These are phyloP conservation scores for Melieria omissa DNA, from an alignment of 2,888 invertebrate genomes.

Conservation along the genomic window DNA sequence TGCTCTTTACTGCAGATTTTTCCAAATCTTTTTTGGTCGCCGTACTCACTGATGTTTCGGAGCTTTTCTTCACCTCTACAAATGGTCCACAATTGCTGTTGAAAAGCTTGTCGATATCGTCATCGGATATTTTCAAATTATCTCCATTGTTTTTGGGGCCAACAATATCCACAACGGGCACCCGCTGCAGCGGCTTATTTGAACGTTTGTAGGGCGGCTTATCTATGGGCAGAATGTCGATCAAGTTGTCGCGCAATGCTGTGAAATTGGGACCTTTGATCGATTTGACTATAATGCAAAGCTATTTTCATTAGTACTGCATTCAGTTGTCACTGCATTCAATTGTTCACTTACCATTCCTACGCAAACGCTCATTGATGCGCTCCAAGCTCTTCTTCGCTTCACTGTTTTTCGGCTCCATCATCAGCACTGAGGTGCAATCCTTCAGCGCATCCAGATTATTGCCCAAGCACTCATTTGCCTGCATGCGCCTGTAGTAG, in stretches of 20 bases:
- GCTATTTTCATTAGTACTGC: not conserved
- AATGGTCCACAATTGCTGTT: slow-evolving; percentile 62
- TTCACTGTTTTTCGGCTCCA: slow-evolving; percentile 84
- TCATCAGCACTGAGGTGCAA: slow-evolving; percentile 74
- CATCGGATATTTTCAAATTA: slow-evolving; percentile 61
- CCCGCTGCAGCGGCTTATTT: slow-evolving; percentile 55
- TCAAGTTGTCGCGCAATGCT: slow-evolving; percentile 47
- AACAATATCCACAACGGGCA: slow-evolving; percentile 59
- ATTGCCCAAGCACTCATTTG: slow-evolving; percentile 77
- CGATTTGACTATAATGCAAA: slow-evolving; percentile 33
- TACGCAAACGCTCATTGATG: slow-evolving; percentile 58
- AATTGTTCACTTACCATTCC: slow-evolving; percentile 48
- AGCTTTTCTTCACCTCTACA: slow-evolving; percentile 54
- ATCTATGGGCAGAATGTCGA: slow-evolving; percentile 57
- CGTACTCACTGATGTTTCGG: slow-evolving; percentile 1
- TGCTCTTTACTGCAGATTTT: not conserved
- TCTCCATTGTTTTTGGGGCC: slow-evolving; percentile 54
- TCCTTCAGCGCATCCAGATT: slow-evolving; percentile 79
- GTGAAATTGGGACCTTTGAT: slow-evolving; percentile 56
- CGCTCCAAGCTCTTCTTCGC: slow-evolving; percentile 69
- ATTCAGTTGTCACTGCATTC: not conserved
- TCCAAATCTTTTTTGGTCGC: not conserved
- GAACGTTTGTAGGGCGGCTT: slow-evolving; percentile 62
- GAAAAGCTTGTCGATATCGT: slow-evolving; percentile 65
- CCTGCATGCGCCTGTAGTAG: slow-evolving; percentile 82